A percentile compares a stretch with the other conserved stretches of the same genome.
phyloP scores from a whole-genome alignment of 2,797 vertebrate species.

The Spatula versicolor region DNA sequence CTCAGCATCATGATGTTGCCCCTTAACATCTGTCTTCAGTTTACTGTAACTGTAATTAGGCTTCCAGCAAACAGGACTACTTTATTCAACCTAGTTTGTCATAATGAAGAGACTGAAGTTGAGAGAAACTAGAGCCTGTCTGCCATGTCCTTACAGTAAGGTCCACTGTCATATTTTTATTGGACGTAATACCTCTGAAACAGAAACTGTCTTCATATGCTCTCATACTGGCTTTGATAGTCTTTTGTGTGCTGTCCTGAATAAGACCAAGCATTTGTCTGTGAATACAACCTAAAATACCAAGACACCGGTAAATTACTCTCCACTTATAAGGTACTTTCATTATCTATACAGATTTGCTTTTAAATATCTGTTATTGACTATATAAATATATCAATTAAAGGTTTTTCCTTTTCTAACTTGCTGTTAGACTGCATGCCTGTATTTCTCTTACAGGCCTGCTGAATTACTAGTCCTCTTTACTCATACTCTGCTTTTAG shows the following conservation, averaged over 20 bases:
- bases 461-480: neutral
- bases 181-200: neutral
- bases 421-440: neutral
- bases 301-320: neutral
- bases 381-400: neutral
- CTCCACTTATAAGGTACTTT: neutral
- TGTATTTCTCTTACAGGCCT: neutral
- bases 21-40: neutral
- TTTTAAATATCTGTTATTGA: neutral
- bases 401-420: neutral
- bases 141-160: neutral
- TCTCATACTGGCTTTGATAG: neutral
- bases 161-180: neutral
- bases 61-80: neutral
- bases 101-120: neutral
- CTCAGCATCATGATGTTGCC: neutral
- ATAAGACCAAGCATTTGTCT: neutral
- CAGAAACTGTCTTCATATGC: neutral
- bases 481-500: neutral
- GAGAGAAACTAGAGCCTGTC: neutral
- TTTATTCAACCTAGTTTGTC: neutral
- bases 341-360: neutral
- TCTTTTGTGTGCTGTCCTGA: neutral
- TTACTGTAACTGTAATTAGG: neutral
- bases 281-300: neutral